Evolutionary conservation across 2,797 vertebrate genomes (phyloP), one percentile per base, ranked within the genome.

Genomic region (Mycteria americana): DNA sequence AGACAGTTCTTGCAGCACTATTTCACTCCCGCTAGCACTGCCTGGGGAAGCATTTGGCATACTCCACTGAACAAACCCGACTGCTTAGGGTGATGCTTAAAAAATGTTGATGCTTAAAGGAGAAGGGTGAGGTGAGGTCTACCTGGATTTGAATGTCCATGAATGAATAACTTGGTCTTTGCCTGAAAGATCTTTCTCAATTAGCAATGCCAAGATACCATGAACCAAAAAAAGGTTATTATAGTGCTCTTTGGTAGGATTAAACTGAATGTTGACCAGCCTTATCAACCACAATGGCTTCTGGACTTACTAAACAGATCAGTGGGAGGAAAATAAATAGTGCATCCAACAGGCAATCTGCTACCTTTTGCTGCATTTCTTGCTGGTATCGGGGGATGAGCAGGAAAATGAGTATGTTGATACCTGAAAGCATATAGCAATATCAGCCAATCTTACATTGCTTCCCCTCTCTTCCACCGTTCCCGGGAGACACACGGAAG

Each of bases 341-440:
- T 17, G 14, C 16, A 51, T 45, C 41, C 68, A 76, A 25, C 4
- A 80, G 39, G 24, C n/a, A 51, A 74, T 13, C 45, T 51, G 62
- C 54, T 37, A 45, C 16, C 31, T 94, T 88, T 63, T 74, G 67
- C 39, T 63, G 30, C 18, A 27, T 33, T 79, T 79, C 45, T 62
- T 1, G 1, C 43, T 6, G 2, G 3, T 51, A 30, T 1, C 6
- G 2, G 35, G 22, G 64, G 15, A 45, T 30, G 15, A 63, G 46
- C 33, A 65, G 39, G 18, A 30, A 65, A 50, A 9, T 2, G 24
- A 78, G 18, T 31, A 25, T 6, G 37, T 10, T 14, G 45, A 37
- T 37, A 63, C n/a, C 59, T 87, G 68, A 88, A 79, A 87, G 35
- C 21, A 18, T 10, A 31, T 0, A 76, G 48, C 39, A 85, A 0